Conservation (phyloP, 2,113 vertebrate genomes). For the Geococcyx californianus region DNA sequence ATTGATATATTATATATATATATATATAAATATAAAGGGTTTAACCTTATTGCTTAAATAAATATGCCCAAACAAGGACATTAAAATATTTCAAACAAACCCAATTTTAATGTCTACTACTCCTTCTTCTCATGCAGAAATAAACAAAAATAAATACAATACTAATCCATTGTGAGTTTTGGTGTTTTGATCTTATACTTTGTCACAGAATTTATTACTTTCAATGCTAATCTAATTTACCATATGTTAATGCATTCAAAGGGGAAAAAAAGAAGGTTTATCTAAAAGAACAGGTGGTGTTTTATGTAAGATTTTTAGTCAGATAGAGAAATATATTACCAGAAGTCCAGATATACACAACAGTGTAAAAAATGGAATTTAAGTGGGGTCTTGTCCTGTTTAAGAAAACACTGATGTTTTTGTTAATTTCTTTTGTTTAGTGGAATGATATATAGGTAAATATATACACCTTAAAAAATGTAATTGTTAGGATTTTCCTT, state of each 20-base stretch:
- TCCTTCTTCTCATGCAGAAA: background rate
- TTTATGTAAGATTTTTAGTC: background rate
- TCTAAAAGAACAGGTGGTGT: constrained; percentile 15
- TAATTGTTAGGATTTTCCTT: background rate
- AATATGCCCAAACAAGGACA: background rate
- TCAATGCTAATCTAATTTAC: background rate
- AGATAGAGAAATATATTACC: background rate
- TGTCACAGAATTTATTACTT: background rate
- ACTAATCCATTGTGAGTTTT: background rate
- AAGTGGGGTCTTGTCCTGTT: background rate
- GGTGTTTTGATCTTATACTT: background rate
- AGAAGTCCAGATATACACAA: background rate
- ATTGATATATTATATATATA: too few relatives aligned
- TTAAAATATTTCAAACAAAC: background rate
- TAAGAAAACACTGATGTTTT: background rate
- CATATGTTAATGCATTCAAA: background rate
- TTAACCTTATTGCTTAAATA: background rate
- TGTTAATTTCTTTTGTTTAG: background rate
- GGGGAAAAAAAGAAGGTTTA: constrained; percentile 21
- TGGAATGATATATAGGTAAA: background rate
- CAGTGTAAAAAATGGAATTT: background rate
- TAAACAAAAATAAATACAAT: background rate
- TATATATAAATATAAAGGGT: background rate
- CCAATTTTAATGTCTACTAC: background rate
- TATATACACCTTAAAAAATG: background rate